Evolutionary conservation across 2,797 vertebrate species (phyloP).

Genomic region (Monodelphis domestica): DNA sequence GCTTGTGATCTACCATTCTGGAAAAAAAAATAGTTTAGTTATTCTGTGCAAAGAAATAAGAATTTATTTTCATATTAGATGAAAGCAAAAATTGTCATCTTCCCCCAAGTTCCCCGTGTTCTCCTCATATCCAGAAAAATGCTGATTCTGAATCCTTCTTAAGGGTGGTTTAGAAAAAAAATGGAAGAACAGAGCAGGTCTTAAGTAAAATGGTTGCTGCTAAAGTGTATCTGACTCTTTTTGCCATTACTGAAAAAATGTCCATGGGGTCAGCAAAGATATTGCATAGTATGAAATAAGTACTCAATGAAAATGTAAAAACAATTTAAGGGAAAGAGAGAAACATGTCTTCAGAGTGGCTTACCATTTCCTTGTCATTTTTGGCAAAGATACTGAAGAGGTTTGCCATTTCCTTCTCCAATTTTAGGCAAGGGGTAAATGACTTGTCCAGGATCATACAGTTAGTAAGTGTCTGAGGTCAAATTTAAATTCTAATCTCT

Average conservation of each 20-base stretch:
- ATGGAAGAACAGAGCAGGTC: background rate
- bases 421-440: background rate
- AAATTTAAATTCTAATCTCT: background rate
- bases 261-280: too few relatives aligned
- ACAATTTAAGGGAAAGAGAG: too few relatives aligned
- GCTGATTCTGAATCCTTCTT: background rate
- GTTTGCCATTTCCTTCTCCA: background rate
- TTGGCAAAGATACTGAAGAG: background rate
- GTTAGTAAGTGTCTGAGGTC: background rate
- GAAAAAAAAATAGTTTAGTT: background rate
- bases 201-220: conserved; percentile 16
- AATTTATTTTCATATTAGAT: background rate
- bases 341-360: conserved; percentile 35
- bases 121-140: background rate
- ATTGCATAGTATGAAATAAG: too few relatives aligned
- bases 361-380: conserved; percentile 16
- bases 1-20: background rate
- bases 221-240: background rate
- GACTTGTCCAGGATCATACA: background rate
- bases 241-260: too few relatives aligned
- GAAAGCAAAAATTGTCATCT: background rate
- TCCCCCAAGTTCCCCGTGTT: background rate
- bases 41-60: background rate
- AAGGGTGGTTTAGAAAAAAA: background rate
- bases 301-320: too few relatives aligned